These are phyloP conservation scores for Spatula clypeata DNA, from an alignment of 2,797 vertebrate species.

Conservation along the genomic window DNA sequence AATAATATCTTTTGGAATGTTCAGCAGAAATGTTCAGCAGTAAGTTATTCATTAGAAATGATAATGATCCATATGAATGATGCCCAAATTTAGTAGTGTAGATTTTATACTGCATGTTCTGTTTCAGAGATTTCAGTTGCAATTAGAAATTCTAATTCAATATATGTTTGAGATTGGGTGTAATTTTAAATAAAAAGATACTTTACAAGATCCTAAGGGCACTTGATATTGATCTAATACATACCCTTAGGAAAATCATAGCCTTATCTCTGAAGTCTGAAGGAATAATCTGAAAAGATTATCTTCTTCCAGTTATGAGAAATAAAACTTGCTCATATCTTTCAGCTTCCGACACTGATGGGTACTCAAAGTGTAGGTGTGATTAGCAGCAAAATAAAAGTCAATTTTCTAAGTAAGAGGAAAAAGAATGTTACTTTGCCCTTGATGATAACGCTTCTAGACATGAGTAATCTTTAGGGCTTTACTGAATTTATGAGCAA, in stretches of 20 bases:
- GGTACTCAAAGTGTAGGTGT: conserved; percentile 28
- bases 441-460: not conserved
- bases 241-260: not conserved
- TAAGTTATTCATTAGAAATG: not conserved
- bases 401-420: conserved; percentile 39
- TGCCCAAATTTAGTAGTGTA: not conserved
- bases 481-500: conserved; percentile 51
- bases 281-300: not conserved
- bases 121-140: not conserved
- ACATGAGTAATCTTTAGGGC: conserved; percentile 25
- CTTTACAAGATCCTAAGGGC: not conserved
- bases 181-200: not conserved
- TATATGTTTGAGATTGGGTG: not conserved
- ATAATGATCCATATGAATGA: not conserved
- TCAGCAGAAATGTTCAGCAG: not conserved
- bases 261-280: not conserved
- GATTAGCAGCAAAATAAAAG: conserved; percentile 48
- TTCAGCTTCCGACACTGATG: conserved; percentile 4
- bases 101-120: not conserved
- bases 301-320: not conserved
- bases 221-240: not conserved
- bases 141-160: not conserved
- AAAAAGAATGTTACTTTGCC: conserved; percentile 39
- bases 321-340: not conserved
- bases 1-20: not conserved